Percentiles rank a stretch among this genome's conserved stretches.
phyloP scores from a whole-genome alignment of 2,797 vertebrate genomes.

The Ceryle rudis region DNA sequence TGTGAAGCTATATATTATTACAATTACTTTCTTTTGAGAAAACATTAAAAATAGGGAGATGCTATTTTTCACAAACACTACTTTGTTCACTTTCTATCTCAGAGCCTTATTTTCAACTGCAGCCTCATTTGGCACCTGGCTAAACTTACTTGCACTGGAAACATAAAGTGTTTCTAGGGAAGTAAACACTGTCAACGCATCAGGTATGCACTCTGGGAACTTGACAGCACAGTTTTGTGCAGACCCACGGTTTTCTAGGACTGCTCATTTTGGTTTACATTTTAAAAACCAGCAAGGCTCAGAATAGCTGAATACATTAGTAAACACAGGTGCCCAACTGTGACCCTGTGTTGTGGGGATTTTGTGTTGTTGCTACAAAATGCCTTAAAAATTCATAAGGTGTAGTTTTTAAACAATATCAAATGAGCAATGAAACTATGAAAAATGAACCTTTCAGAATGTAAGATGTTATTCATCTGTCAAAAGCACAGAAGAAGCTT shows the following conservation, averaged over 20 bases:
- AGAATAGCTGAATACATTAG: neutral
- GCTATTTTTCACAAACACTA: neutral
- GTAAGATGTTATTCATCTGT: neutral
- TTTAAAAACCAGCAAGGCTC: neutral
- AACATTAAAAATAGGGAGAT: neutral
- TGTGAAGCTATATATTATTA: neutral
- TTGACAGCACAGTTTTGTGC: neutral
- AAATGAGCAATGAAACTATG: neutral
- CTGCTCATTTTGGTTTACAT: neutral
- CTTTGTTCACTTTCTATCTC: neutral
- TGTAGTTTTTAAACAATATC: neutral
- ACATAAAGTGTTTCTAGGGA: neutral
- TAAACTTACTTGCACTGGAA: neutral
- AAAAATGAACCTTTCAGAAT: constrained; percentile 12
- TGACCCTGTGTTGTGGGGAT: neutral
- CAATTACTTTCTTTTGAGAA: neutral
- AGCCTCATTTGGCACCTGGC: neutral
- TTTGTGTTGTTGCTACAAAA: neutral
- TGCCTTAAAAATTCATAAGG: neutral
- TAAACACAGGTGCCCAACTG: neutral
- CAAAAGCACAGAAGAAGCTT: neutral
- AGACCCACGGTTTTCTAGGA: neutral
- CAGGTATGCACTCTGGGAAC: neutral
- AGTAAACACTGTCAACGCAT: neutral
- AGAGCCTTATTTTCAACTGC: neutral